phyloP scores from a whole-genome alignment of 2,888 invertebrate species.

The Tetheella fluctuosa region DNA sequence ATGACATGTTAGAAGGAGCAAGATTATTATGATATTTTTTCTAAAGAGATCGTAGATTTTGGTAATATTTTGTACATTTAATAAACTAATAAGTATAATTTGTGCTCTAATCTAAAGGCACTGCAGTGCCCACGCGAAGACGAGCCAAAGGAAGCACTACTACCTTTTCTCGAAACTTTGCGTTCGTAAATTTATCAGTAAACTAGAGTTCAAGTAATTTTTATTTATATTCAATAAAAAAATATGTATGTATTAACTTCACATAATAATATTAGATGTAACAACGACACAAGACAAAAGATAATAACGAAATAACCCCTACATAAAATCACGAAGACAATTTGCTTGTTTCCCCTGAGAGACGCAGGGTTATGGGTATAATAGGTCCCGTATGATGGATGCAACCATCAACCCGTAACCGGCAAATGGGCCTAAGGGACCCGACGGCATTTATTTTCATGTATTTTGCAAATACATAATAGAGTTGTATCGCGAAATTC shows the following conservation, averaged over 20 bases:
- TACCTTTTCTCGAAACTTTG: too few species aligned
- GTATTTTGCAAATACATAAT: slow-evolving; percentile 12
- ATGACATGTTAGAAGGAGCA: background rate
- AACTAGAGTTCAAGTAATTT: too few species aligned
- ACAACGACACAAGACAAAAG: background rate
- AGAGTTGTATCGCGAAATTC: background rate
- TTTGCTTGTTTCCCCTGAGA: slow-evolving; percentile 21
- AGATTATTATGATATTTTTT: background rate
- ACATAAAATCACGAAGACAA: slow-evolving; percentile 18
- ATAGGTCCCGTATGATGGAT: slow-evolving; percentile 26
- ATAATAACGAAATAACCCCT: background rate
- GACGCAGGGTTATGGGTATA: slow-evolving; percentile 7
- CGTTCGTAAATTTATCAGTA: too few species aligned
- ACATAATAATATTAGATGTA: background rate
- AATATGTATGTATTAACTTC: background rate
- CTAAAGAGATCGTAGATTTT: background rate
- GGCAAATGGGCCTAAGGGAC: slow-evolving; percentile 24
- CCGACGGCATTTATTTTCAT: slow-evolving; percentile 10
- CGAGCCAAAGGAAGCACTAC: too few species aligned
- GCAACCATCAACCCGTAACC: slow-evolving; percentile 18
- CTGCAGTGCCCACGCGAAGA: too few species aligned
- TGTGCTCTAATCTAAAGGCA: too few species aligned
- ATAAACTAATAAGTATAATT: background rate
- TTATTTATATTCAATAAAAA: too few species aligned
- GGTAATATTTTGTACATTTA: background rate